phyloP scores from a whole-genome alignment of 2,888 invertebrate species.

The Thalpophila matura region DNA sequence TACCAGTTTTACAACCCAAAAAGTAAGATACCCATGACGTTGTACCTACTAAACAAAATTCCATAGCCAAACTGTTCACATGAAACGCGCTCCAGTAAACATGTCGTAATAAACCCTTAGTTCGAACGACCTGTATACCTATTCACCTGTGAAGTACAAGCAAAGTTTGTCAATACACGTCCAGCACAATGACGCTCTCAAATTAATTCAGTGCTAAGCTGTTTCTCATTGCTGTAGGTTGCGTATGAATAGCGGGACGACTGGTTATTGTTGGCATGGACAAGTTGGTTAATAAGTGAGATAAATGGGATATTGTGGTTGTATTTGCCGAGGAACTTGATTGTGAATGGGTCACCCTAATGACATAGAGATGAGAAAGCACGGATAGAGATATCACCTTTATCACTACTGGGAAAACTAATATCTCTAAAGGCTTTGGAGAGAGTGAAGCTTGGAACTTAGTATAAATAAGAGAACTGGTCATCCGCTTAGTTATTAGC shows the following conservation, averaged over 20 bases:
- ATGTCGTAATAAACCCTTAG: slow-evolving; percentile 71
- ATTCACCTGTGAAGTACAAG: slow-evolving; percentile 65
- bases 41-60: slow-evolving; percentile 43
- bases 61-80: slow-evolving; percentile 49
- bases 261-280: slow-evolving; percentile 13
- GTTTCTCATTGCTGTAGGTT: slow-evolving; percentile 44
- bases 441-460: not conserved
- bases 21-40: slow-evolving; percentile 50
- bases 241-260: slow-evolving; percentile 32
- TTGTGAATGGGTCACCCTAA: slow-evolving; percentile 1
- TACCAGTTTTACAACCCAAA: slow-evolving; percentile 30
- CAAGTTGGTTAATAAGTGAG: not conserved
- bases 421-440: slow-evolving; percentile 12
- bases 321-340: not conserved
- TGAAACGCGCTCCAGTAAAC: slow-evolving; percentile 67
- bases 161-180: slow-evolving; percentile 59
- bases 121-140: slow-evolving; percentile 67
- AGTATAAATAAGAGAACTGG: slow-evolving; percentile 10
- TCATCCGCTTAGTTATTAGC: slow-evolving; percentile 20
- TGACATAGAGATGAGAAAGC: slow-evolving; percentile 22
- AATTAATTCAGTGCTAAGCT: slow-evolving; percentile 47
- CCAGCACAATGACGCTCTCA: slow-evolving; percentile 42
- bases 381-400: not conserved
- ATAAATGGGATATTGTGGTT: slow-evolving; percentile 5
- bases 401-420: slow-evolving; percentile 9